Percentiles rank a stretch among this genome's conserved stretches.
Evolutionary conservation across 2,888 invertebrate genomes (phyloP).

Genomic region (Polyploca ridens): DNA sequence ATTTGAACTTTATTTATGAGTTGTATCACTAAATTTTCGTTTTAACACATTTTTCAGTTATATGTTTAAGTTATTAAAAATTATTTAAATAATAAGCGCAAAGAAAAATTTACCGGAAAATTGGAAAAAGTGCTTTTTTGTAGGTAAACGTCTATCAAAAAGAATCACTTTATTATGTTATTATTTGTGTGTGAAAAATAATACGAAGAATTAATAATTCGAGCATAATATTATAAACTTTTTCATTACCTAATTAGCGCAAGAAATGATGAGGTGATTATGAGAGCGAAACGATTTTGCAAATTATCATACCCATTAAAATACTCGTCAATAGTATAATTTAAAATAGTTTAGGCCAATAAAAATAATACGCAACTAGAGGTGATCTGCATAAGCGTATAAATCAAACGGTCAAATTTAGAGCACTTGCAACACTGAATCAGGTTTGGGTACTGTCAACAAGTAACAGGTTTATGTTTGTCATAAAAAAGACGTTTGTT

Average conservation of each 20-base stretch:
- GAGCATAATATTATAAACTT: too few relatives aligned
- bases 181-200: background rate
- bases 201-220: background rate
- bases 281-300: background rate
- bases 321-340: background rate
- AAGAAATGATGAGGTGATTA: background rate
- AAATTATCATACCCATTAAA: background rate
- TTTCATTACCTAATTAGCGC: background rate
- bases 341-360: background rate
- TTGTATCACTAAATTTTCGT: background rate
- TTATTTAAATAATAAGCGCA: too few relatives aligned
- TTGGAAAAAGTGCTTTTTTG: too few relatives aligned
- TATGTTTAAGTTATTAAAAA: too few relatives aligned
- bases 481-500: too few relatives aligned
- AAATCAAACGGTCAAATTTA: background rate
- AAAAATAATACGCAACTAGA: background rate
- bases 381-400: background rate
- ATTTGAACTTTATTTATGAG: background rate
- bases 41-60: background rate
- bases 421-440: background rate
- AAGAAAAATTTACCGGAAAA: too few relatives aligned
- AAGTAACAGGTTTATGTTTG: background rate
- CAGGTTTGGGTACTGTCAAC: slow-evolving; percentile 6
- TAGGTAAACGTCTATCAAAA: too few relatives aligned
- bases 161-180: too few relatives aligned